Conservation (phyloP, 2,888 invertebrate species). For the Congeria kusceri region DNA sequence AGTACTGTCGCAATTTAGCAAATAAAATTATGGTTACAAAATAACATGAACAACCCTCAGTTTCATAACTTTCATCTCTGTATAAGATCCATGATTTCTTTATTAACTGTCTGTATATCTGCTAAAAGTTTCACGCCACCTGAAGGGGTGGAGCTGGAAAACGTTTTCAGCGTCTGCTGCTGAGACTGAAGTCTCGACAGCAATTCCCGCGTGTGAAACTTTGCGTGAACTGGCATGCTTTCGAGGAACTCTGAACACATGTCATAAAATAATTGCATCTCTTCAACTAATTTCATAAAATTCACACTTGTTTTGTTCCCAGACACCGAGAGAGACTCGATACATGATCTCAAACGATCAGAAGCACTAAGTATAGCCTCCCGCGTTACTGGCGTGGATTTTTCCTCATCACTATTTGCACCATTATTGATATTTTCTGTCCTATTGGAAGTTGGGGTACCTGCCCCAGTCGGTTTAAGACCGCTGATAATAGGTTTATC, state of each 20-base stretch:
- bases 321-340: conserved; percentile 77
- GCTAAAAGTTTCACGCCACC: conserved; percentile 74
- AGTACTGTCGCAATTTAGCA: no score
- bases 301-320: conserved; percentile 87
- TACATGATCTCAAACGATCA: conserved; percentile 74
- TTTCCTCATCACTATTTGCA: conserved; percentile 42
- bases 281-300: conserved; percentile 92
- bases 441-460: conserved; percentile 53
- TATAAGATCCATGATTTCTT: conserved; percentile 88
- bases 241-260: conserved; percentile 94
- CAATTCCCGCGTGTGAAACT: conserved; percentile 92
- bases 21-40: no score
- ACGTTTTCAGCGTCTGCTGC: conserved; percentile 79
- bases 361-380: conserved; percentile 76
- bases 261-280: conserved; percentile 91
- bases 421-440: conserved; percentile 52
- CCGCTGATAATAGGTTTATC: conserved; percentile 73
- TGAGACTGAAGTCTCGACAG: conserved; percentile 80
- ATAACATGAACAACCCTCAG: no score
- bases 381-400: conserved; percentile 67
- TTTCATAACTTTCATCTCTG: conserved; percentile 84
- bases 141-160: conserved; percentile 74
- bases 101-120: conserved; percentile 78
- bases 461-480: conserved; percentile 58
- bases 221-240: conserved; percentile 93